These are phyloP conservation scores for Xiphorhynchus erythropygius DNA, from an alignment of 2,797 vertebrate species.

Conservation along the genomic window DNA sequence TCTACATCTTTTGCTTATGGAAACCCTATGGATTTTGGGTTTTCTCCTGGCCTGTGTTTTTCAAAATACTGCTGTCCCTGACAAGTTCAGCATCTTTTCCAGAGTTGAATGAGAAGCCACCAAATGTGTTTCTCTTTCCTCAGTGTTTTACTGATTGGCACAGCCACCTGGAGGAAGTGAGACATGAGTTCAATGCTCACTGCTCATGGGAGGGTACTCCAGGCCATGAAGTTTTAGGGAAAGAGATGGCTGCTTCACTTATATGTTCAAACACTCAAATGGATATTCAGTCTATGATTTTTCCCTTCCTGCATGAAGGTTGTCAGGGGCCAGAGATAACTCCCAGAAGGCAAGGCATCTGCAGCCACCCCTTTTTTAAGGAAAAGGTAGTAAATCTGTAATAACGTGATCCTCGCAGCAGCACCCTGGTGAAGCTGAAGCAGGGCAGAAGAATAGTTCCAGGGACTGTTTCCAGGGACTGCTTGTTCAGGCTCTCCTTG, in stretches of 20 bases:
- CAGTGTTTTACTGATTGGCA: background rate
- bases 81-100: background rate
- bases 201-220: fast-evolving
- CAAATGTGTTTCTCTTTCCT: background rate
- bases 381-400: background rate
- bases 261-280: background rate
- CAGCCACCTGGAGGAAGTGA: background rate
- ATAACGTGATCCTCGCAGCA: background rate
- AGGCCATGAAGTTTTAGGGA: background rate
- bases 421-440: background rate
- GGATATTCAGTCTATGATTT: background rate
- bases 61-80: background rate
- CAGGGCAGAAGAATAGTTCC: background rate
- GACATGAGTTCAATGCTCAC: background rate
- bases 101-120: background rate
- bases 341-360: background rate
- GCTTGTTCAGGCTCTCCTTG: background rate
- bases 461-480: background rate
- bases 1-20: background rate
- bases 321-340: background rate
- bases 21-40: background rate
- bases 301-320: background rate
- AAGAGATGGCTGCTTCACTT: background rate
- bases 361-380: background rate
- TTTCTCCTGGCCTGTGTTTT: background rate